Percentiles rank a stretch among this genome's conserved stretches.
Evolutionary conservation across 2,888 invertebrate species (phyloP).

Genomic region (Ormyrus nitidulus): DNA sequence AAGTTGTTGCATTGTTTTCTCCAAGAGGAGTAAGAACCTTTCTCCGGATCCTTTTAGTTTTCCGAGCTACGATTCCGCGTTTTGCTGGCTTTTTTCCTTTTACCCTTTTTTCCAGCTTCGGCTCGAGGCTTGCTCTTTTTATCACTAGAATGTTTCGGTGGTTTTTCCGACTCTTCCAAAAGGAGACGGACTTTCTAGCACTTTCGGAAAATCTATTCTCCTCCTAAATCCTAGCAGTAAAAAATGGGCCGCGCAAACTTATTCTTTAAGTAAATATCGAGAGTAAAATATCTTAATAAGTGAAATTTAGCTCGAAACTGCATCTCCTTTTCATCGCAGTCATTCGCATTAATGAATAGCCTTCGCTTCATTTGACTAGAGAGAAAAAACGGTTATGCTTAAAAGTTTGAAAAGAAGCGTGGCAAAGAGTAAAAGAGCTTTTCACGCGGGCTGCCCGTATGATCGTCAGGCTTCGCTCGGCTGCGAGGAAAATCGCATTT

Average conservation of each 20-base stretch:
- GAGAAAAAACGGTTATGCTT: too few relatives aligned
- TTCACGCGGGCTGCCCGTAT: too few relatives aligned
- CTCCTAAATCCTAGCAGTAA: background rate
- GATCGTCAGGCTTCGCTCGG: too few relatives aligned
- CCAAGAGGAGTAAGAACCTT: slow-evolving; percentile 11
- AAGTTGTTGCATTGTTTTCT: slow-evolving; percentile 30
- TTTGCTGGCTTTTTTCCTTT: background rate
- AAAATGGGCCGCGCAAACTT: too few relatives aligned
- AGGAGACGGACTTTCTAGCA: background rate
- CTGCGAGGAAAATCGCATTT: too few relatives aligned
- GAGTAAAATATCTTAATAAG: too few relatives aligned
- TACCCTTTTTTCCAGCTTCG: background rate
- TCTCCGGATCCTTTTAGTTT: slow-evolving; percentile 31
- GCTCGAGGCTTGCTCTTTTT: background rate
- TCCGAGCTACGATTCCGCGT: slow-evolving; percentile 11
- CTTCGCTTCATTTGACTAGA: too few relatives aligned
- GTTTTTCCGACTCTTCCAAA: slow-evolving; percentile 17
- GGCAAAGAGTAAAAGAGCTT: too few relatives aligned
- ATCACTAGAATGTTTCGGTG: background rate
- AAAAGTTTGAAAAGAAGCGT: too few relatives aligned
- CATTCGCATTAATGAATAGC: background rate
- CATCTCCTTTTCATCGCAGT: slow-evolving; percentile 52
- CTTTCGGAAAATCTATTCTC: background rate
- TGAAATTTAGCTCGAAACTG: background rate
- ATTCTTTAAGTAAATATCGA: too few relatives aligned